phyloP scores from a whole-genome alignment of 2,888 invertebrate genomes.

The Adelphocoris suturalis region DNA sequence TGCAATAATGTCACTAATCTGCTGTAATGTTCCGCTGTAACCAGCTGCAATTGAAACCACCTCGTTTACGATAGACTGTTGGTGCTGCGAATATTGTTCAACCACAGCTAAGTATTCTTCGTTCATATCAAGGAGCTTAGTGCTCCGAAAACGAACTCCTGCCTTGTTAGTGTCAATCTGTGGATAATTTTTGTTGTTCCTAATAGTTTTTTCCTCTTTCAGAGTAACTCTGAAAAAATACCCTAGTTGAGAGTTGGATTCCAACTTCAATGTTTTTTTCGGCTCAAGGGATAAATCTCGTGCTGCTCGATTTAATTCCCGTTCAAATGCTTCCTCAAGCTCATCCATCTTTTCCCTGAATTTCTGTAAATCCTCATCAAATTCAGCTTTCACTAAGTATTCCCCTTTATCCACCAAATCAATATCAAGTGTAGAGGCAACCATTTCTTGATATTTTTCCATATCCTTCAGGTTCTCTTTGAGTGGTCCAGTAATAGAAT shows the following conservation, averaged over 20 bases:
- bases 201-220: constrained; percentile 89
- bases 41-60: constrained; percentile 92
- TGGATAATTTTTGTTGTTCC: constrained; percentile 88
- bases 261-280: constrained; percentile 90
- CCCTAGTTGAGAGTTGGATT: constrained; percentile 90
- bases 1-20: constrained; percentile 88
- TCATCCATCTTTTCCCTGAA: constrained; percentile 84
- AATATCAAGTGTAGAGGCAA: constrained; percentile 93
- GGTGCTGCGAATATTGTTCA: constrained; percentile 88
- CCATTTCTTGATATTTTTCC: constrained; percentile 90
- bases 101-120: constrained; percentile 86
- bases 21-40: constrained; percentile 89
- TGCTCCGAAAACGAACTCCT: constrained; percentile 92
- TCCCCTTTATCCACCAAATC: constrained; percentile 91
- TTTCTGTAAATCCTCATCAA: constrained; percentile 89
- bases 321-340: constrained; percentile 86
- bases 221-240: constrained; percentile 85
- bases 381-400: constrained; percentile 91
- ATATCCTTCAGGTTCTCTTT: constrained; percentile 85
- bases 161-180: constrained; percentile 93
- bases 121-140: constrained; percentile 85
- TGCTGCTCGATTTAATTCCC: constrained; percentile 83
- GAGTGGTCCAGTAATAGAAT: constrained; percentile 86
- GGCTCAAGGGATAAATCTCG: constrained; percentile 89
- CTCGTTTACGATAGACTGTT: constrained; percentile 90